A percentile compares a stretch with the other conserved stretches of the same genome.
Evolutionary conservation across 2,888 invertebrate genomes (phyloP).

Genomic region (Cosmorhoe ocellata): DNA sequence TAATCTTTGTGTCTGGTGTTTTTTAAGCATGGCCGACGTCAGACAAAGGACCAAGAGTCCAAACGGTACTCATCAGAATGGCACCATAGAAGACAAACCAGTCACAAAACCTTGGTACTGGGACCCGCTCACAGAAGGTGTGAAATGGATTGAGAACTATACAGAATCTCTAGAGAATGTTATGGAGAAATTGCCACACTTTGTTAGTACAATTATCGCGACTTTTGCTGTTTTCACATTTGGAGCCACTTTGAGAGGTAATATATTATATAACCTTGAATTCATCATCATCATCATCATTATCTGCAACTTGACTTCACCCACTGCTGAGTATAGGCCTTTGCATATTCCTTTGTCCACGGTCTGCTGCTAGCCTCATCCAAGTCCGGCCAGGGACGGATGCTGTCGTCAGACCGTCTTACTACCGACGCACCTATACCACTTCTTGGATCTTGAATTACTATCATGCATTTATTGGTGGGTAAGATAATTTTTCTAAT

Average conservation of each 20-base stretch:
- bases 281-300: too few species aligned
- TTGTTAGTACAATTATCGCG: conserved; percentile 78
- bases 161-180: conserved; percentile 76
- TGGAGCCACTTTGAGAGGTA: conserved; percentile 85
- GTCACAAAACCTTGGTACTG: conserved; percentile 51
- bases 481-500: too few species aligned
- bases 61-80: conserved; percentile 13
- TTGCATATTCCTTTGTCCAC: too few species aligned
- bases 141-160: conserved; percentile 84
- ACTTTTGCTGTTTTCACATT: conserved; percentile 84
- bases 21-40: conserved; percentile 36
- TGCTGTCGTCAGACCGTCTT: too few species aligned
- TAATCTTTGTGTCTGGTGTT: background rate
- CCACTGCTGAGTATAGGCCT: too few species aligned
- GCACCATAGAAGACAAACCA: conserved; percentile 13
- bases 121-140: conserved; percentile 81
- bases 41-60: conserved; percentile 39
- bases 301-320: too few species aligned
- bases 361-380: too few species aligned
- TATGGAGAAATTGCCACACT: conserved; percentile 81
- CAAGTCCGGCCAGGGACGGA: too few species aligned
- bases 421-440: too few species aligned
- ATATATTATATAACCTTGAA: background rate
- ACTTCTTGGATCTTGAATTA: too few species aligned
- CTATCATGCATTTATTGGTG: too few species aligned